A percentile compares a stretch with the other conserved stretches of the same genome.
Evolutionary conservation across 2,888 invertebrate genomes (phyloP).

Genomic region (Zeuzera pyrina): DNA sequence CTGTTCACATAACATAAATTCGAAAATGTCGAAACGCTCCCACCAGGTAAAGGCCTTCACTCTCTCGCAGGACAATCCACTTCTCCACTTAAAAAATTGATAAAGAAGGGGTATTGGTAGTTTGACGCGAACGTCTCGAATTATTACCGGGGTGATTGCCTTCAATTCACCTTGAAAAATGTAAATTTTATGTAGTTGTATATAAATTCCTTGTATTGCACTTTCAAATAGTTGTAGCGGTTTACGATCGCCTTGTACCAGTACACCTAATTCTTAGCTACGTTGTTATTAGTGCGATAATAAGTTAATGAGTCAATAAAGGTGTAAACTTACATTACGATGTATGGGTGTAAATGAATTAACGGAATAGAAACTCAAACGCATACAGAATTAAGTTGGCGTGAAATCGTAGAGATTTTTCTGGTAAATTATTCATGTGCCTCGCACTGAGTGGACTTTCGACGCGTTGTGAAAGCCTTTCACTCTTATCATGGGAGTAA

Average conservation of each 20-base stretch:
- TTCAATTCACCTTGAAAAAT: too few relatives aligned
- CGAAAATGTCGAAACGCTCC: slow-evolving; percentile 1
- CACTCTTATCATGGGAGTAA: slow-evolving; percentile 58
- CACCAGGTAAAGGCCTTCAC: neutral
- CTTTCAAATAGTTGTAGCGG: too few relatives aligned
- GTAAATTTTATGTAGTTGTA: too few relatives aligned
- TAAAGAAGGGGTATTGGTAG: too few relatives aligned
- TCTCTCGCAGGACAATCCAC: neutral
- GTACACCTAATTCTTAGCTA: too few relatives aligned
- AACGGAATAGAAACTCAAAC: slow-evolving; percentile 65
- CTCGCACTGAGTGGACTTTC: slow-evolving; percentile 64
- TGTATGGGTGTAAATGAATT: slow-evolving; percentile 53
- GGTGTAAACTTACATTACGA: slow-evolving; percentile 41
- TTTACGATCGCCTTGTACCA: too few relatives aligned
- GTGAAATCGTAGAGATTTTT: slow-evolving; percentile 73
- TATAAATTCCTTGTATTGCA: too few relatives aligned
- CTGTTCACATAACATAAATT: neutral
- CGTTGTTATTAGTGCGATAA: too few relatives aligned
- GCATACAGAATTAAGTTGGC: slow-evolving; percentile 64
- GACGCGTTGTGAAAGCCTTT: slow-evolving; percentile 65
- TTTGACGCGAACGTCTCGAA: too few relatives aligned
- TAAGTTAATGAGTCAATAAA: slow-evolving; percentile 26
- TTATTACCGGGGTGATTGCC: slow-evolving; percentile 33
- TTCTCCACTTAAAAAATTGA: too few relatives aligned
- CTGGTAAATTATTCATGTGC: slow-evolving; percentile 73